Conservation (phyloP, 2,113 vertebrate species). For the Alosa alosa region DNA sequence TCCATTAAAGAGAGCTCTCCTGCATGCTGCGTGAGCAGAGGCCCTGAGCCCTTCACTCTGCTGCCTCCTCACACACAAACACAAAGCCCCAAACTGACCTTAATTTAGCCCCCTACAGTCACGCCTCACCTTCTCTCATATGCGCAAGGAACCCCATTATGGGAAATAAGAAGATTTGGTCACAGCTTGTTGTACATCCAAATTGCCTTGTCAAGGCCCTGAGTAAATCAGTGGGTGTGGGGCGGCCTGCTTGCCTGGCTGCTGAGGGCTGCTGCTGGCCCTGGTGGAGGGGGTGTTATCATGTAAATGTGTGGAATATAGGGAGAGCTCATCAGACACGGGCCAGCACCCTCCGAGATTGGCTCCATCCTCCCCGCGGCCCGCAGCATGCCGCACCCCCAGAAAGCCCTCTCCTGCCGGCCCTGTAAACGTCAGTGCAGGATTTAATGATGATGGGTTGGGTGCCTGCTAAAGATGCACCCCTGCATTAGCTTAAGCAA, state of each 20-base stretch:
- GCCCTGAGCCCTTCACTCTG: background rate
- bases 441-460: slow-evolving; percentile 71
- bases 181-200: slow-evolving; percentile 41
- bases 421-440: slow-evolving; percentile 71
- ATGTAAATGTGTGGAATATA: slow-evolving; percentile 79
- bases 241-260: slow-evolving; percentile 22
- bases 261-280: background rate
- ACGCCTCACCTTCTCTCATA: slow-evolving; percentile 2
- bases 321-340: slow-evolving; percentile 74
- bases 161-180: slow-evolving; percentile 43
- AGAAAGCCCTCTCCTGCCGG: slow-evolving; percentile 52
- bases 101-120: background rate
- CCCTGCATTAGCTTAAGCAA: slow-evolving; percentile 65
- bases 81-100: background rate
- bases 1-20: background rate
- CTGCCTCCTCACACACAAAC: background rate
- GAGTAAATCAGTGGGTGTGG: slow-evolving; percentile 44
- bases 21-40: background rate
- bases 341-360: slow-evolving; percentile 63
- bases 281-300: slow-evolving; percentile 45
- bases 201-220: slow-evolving; percentile 49
- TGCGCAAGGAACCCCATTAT: slow-evolving; percentile 40
- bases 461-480: slow-evolving; percentile 60
- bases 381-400: background rate
- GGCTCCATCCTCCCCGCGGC: background rate